These are phyloP conservation scores for Sphaeridia pumilis DNA, from an alignment of 2,888 invertebrate genomes.

Conservation along the genomic window DNA sequence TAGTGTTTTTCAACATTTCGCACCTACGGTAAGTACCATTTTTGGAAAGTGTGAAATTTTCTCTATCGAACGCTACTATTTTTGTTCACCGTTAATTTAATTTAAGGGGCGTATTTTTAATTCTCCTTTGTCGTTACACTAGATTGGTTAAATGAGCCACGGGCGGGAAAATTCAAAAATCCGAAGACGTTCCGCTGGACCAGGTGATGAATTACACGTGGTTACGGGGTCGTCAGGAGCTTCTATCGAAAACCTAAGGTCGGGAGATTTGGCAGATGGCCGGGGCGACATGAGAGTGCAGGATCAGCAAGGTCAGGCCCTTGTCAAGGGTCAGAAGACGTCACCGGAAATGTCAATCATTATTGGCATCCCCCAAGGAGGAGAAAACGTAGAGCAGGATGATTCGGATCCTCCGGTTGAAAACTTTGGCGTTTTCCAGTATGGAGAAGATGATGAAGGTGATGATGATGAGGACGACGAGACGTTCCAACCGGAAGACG, in stretches of 20 bases:
- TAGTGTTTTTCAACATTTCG: too few relatives aligned
- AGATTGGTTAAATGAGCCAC: constrained; percentile 28
- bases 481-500: background rate
- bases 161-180: constrained; percentile 31
- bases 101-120: too few relatives aligned
- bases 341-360: background rate
- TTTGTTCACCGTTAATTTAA: too few relatives aligned
- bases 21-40: too few relatives aligned
- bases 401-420: constrained; percentile 31
- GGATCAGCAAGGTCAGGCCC: background rate
- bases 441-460: constrained; percentile 7
- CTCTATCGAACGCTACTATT: too few relatives aligned
- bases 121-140: too few relatives aligned
- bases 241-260: background rate
- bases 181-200: background rate
- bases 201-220: constrained; percentile 18
- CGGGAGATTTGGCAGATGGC: too few relatives aligned
- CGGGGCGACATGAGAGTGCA: background rate
- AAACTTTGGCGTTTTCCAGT: constrained; percentile 10
- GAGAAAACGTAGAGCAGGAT: constrained; percentile 14
- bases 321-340: background rate
- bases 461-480: background rate
- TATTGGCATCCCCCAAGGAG: background rate
- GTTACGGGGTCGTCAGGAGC: background rate
- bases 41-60: too few relatives aligned